Evolutionary conservation across 2,888 invertebrate genomes (phyloP), one percentile per base, ranked within the genome.

Genomic region (Pasiphila rectangulata): DNA sequence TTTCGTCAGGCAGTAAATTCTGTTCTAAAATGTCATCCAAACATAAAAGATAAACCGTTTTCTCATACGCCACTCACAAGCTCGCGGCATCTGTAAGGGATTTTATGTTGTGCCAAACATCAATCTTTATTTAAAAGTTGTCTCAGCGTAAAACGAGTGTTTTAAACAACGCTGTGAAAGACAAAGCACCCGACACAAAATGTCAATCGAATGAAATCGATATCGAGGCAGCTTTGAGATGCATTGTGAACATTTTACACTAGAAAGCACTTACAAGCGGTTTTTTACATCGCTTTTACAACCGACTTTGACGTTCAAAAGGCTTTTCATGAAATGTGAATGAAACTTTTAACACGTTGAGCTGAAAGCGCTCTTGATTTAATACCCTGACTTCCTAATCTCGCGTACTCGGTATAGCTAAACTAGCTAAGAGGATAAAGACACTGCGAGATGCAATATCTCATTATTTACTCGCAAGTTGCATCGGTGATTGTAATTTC

Each of bases 101-200:
- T 52, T 51, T 56, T 54, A 57, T 51, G 48, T 49, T 38, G 46
- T 47, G 46, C 50, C 51, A 54, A 56, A 53, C 58, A 59, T 59
- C 56, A 59, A 56, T 59, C 58, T 59, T 59, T 59, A 56, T 59
- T 59, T 49, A 46, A 56, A 56, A 59, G 46, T 56, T 54, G 58
- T 56, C 54, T 54, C 54, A 41, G 56, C 54, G 49, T 56, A 49
- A 58, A 59, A 51, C 53, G 56, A 54, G 52, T 53, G 52, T 58
- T 56, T 56, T 59, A 56, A 58, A 59, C 47, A 50, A 56, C 51
- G 46, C 38, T 53, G 46, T 46, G 36, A 49, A 45, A 51, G 51
- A 56, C 46, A 51, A 41, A 48, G 48, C 51, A 34, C 47, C 43
- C 54, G 34, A 56, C 56, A 47, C 34, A 20, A 45, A 52, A 44